These are phyloP conservation scores for Rutpela maculata DNA, from an alignment of 2,888 invertebrate species.

Conservation along the genomic window DNA sequence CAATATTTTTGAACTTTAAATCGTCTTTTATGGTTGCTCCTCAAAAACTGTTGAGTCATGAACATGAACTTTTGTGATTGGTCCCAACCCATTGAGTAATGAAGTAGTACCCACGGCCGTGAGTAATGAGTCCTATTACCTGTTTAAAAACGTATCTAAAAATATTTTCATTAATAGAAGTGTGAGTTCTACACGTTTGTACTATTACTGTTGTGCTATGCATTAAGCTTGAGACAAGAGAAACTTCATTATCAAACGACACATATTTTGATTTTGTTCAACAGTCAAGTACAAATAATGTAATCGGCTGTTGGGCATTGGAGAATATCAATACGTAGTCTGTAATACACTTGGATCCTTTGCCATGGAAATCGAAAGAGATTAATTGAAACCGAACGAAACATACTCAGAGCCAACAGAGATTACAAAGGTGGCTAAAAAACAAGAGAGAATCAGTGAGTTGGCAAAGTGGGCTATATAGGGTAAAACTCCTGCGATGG, in stretches of 20 bases:
- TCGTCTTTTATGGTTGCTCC: too few species aligned
- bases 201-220: background rate
- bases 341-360: constrained; percentile 19
- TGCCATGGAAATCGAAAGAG: constrained; percentile 20
- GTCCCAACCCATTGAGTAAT: too few species aligned
- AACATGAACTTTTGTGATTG: too few species aligned
- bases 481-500: background rate
- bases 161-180: background rate
- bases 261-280: background rate
- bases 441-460: background rate
- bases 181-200: background rate
- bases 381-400: constrained; percentile 23
- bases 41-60: too few species aligned
- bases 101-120: too few species aligned
- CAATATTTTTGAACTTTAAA: too few species aligned
- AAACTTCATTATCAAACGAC: background rate
- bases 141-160: too few species aligned
- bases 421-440: background rate
- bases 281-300: background rate
- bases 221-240: background rate
- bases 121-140: too few species aligned
- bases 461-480: background rate
- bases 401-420: background rate
- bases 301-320: background rate
- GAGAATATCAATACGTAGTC: constrained; percentile 1